Base-by-base conservation (phyloP, 2,797 vertebrate genomes). In the Pipistrellus pygmaeus region DNA sequence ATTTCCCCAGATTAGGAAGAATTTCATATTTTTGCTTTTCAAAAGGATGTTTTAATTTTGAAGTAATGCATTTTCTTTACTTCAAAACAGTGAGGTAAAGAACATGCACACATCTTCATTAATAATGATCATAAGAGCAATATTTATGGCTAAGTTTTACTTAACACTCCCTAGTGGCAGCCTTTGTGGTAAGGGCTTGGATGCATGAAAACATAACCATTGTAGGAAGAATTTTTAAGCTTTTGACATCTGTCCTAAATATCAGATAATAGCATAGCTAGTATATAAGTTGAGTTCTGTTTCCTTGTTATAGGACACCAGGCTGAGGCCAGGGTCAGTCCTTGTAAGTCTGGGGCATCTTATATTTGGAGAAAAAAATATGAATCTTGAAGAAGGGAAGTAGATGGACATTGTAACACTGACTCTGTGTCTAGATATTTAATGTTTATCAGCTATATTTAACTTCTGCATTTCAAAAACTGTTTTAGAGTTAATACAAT, bases 161-260 rank as follows among this genome's bases (percentile, higher is more conserved):
- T 1, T 35, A 78, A 9, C 2, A 10, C 32, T 55, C 21, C n/a
- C 51, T 55, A 55, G 0, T 15, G n/a, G n/a, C n/a, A 77, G 48
- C 10, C 30, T 18, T 21, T 76, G 18, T 51, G 46, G 6, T 12
- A 51, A 76, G 17, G 20, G 30, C 20, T 76, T 35, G n/a, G 6
- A 77, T 20, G 18, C 46, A 76, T 32, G 48, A 53, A 53, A 77
- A 55, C 7, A 77, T n/a, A 76, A 32, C 11, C 18, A 76, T 53
- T 76, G 62, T 20, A 53, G n/a, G 12, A 82, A 84, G 12, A 88
- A 83, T n/a, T 69, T 48, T 41, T 23, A 57, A 60, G 25, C 7
- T 41, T 88, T 51, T 82, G 51, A 48, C 76, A 78, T 66, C n/a
- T 46, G 8, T 82, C 69, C 32, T 91, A 86, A 86, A 76, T 41